Evolutionary conservation across 1,140 invertebrate genomes (phyloP).

Genomic region (Octopus sinensis): DNA sequence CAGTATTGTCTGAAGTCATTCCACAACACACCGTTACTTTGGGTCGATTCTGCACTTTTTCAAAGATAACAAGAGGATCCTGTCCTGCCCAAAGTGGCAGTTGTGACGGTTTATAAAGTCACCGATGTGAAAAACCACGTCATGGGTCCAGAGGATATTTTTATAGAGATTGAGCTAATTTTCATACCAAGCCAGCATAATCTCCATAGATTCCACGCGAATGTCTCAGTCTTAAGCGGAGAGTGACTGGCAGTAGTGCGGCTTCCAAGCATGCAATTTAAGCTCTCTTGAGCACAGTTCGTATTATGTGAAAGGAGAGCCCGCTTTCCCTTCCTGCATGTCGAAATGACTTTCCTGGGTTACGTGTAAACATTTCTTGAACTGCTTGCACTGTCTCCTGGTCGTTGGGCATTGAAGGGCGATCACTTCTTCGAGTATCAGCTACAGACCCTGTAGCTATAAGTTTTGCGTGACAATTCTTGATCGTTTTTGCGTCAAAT

Average conservation of each 20-base stretch:
- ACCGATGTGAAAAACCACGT: background rate
- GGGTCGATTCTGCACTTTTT: slow-evolving; percentile 3
- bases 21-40: no score
- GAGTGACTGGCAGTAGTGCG: background rate
- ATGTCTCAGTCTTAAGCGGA: slow-evolving; percentile 1
- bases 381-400: background rate
- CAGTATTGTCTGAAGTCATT: no score
- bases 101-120: slow-evolving; percentile 4
- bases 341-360: background rate
- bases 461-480: slow-evolving; percentile 7
- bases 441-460: background rate
- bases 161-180: background rate
- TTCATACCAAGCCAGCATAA: background rate
- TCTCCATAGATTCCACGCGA: background rate
- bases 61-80: background rate
- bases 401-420: background rate
- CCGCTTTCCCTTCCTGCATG: slow-evolving; percentile 9
- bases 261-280: slow-evolving; percentile 4
- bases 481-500: slow-evolving; percentile 8
- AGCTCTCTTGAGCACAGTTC: slow-evolving; percentile 8
- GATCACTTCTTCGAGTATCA: background rate
- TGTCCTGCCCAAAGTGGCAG: background rate
- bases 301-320: background rate
- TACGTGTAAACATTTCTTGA: slow-evolving; percentile 10
- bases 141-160: slow-evolving; percentile 10